Evolutionary conservation across 2,888 invertebrate genomes (phyloP).

Genomic region (Xiphydria camelus): DNA sequence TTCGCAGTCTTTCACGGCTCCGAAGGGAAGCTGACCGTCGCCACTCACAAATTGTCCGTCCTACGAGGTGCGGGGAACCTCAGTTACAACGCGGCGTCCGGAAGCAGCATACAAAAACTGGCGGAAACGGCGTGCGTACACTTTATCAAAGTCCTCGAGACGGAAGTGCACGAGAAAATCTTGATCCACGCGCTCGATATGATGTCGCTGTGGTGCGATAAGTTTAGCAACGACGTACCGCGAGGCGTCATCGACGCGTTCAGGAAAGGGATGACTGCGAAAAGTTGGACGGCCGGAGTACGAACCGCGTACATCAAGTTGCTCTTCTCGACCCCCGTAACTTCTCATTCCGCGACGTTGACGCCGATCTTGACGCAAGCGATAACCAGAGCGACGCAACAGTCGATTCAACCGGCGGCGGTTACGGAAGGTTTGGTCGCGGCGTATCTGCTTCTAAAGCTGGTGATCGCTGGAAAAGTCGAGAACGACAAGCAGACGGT

Average conservation of each 20-base stretch:
- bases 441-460: conserved; percentile 68
- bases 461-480: conserved; percentile 59
- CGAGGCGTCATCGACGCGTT: conserved; percentile 68
- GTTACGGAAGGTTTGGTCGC: conserved; percentile 75
- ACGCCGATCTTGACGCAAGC: conserved; percentile 70
- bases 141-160: conserved; percentile 78
- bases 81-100: conserved; percentile 69
- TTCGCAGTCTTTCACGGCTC: conserved; percentile 86
- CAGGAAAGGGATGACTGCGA: conserved; percentile 74
- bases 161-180: conserved; percentile 92
- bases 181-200: conserved; percentile 79
- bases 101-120: conserved; percentile 62
- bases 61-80: conserved; percentile 78
- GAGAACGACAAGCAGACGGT: conserved; percentile 61
- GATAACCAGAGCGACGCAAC: conserved; percentile 75
- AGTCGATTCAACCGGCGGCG: conserved; percentile 71
- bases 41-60: conserved; percentile 86
- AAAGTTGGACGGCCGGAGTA: conserved; percentile 77
- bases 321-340: conserved; percentile 56
- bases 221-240: conserved; percentile 69
- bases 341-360: conserved; percentile 48
- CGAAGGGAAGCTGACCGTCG: conserved; percentile 87
- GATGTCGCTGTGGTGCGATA: conserved; percentile 77
- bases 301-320: conserved; percentile 79
- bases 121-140: conserved; percentile 68